Evolutionary conservation across 1,140 invertebrate species (phyloP).

Genomic region (Frieseomelitta varia): DNA sequence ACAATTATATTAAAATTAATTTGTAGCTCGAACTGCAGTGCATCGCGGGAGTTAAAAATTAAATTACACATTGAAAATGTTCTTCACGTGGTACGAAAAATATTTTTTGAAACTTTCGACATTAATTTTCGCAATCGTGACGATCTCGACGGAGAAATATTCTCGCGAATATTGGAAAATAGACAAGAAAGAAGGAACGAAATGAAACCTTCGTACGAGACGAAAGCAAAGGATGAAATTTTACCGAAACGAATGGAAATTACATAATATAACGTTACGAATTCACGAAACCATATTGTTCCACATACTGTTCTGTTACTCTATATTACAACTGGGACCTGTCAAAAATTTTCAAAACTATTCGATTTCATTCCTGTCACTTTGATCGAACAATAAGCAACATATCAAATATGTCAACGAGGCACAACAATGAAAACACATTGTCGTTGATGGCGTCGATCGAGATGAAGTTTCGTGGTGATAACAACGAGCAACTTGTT

Average conservation of each 20-base stretch:
- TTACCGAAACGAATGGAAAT: not conserved
- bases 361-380: not conserved
- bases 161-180: not conserved
- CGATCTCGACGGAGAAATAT: not conserved
- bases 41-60: no score
- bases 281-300: no score
- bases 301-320: no score
- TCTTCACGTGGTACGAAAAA: not conserved
- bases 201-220: not conserved
- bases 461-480: not conserved
- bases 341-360: no score
- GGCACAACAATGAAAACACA: not conserved
- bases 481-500: slow-evolving; percentile 17
- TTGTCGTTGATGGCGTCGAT: not conserved
- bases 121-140: not conserved
- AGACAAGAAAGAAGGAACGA: not conserved
- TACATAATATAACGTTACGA: not conserved
- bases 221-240: no score
- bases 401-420: not conserved
- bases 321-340: no score
- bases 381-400: no score
- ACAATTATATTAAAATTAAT: no score
- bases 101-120: not conserved
- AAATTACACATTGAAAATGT: no score
- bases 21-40: no score